Percentiles rank a stretch among this genome's conserved stretches.
phyloP scores from a whole-genome alignment of 2,888 invertebrate species.

The Mantis religiosa region DNA sequence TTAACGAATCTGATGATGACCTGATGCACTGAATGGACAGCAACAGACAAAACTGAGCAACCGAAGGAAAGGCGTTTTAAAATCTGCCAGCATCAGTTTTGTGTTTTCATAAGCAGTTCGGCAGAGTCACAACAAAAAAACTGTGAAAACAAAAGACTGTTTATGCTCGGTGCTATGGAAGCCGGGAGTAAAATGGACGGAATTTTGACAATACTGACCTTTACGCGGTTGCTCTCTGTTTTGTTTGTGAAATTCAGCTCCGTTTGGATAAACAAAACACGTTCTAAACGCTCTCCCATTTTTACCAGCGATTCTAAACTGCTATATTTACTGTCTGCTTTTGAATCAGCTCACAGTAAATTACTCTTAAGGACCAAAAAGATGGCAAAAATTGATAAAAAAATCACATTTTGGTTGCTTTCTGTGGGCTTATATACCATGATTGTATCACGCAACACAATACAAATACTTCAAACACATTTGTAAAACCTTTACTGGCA shows the following conservation, averaged over 20 bases:
- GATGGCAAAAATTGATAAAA: too few species aligned
- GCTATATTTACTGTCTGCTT: background rate
- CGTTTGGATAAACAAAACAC: background rate
- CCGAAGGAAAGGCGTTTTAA: background rate
- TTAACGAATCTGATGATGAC: too few species aligned
- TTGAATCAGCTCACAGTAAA: too few species aligned
- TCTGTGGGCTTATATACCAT: too few species aligned
- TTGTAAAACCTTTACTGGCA: too few species aligned
- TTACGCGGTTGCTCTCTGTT: background rate
- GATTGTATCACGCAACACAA: too few species aligned
- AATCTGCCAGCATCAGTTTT: background rate
- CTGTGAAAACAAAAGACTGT: background rate
- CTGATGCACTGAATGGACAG: too few species aligned
- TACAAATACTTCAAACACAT: too few species aligned
- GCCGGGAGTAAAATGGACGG: background rate
- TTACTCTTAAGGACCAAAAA: too few species aligned
- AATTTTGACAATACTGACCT: background rate
- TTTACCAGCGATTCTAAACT: background rate
- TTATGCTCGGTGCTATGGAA: background rate
- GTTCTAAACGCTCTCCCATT: background rate
- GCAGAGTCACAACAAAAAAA: slow-evolving; percentile 18
- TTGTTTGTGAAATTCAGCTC: background rate
- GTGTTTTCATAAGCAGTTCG: background rate
- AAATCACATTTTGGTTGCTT: too few species aligned
- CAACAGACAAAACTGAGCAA: background rate